Conservation (phyloP, 2,888 invertebrate species). For the Myopa tessellatipennis region DNA sequence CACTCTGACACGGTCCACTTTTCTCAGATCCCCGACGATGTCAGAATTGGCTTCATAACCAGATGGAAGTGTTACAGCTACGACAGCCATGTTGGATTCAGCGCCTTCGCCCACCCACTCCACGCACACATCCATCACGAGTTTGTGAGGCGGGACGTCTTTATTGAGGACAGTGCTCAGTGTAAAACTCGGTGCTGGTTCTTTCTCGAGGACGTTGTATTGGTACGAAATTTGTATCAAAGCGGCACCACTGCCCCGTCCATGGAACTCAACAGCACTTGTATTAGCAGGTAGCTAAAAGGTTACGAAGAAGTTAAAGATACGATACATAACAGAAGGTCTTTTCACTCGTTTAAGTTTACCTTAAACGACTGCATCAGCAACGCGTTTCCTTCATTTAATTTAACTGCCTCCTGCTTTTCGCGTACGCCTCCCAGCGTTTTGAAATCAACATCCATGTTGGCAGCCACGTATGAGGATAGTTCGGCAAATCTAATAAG, state of each 20-base stretch:
- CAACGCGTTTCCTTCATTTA: slow-evolving; percentile 82
- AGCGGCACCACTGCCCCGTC: slow-evolving; percentile 84
- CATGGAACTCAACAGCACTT: slow-evolving; percentile 77
- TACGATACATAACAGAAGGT: not conserved
- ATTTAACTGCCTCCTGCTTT: slow-evolving; percentile 70
- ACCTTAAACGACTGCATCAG: slow-evolving; percentile 83
- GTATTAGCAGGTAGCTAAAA: slow-evolving; percentile 65
- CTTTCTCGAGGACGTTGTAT: slow-evolving; percentile 87
- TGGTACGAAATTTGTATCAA: slow-evolving; percentile 82
- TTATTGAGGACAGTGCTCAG: slow-evolving; percentile 87
- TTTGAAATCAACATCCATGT: slow-evolving; percentile 72
- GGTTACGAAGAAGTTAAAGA: not conserved
- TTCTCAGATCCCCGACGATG: not conserved
- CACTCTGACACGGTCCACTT: slow-evolving; percentile 68
- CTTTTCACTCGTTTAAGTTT: slow-evolving; percentile 39
- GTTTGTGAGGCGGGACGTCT: slow-evolving; percentile 78
- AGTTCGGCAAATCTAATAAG: slow-evolving; percentile 70
- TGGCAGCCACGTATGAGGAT: slow-evolving; percentile 68
- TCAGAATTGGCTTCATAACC: slow-evolving; percentile 87
- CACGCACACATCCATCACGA: slow-evolving; percentile 85
- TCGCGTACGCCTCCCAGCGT: slow-evolving; percentile 66
- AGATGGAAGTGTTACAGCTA: slow-evolving; percentile 89
- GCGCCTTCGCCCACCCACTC: slow-evolving; percentile 72
- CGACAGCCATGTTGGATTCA: slow-evolving; percentile 88
- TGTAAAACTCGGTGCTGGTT: slow-evolving; percentile 87